Evolutionary conservation across 2,113 vertebrate genomes (phyloP).

Genomic region (Muntiacus muntjak): DNA sequence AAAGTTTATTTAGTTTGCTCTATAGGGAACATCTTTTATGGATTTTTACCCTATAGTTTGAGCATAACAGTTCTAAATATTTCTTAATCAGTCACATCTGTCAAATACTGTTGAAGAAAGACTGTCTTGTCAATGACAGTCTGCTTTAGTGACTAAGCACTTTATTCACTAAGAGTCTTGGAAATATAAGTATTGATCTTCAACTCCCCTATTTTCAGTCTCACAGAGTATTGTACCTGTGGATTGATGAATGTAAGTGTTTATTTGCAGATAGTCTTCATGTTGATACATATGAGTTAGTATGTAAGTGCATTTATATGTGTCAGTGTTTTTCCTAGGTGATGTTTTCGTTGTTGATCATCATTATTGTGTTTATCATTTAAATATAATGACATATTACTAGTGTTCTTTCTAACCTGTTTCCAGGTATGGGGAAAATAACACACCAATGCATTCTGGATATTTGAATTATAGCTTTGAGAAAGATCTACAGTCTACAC

Average conservation of each 20-base stretch:
- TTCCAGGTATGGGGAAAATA: neutral
- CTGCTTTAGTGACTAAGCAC: neutral
- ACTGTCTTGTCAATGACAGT: neutral
- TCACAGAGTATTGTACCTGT: neutral
- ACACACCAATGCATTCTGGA: neutral
- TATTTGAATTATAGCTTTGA: neutral
- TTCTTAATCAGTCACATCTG: slow-evolving; percentile 32
- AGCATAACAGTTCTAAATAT: neutral
- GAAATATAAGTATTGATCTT: slow-evolving; percentile 21
- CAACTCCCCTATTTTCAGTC: neutral
- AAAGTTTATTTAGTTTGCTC: neutral
- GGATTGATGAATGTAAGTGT: neutral
- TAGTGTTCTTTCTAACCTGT: neutral
- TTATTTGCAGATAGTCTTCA: neutral
- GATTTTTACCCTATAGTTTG: slow-evolving; percentile 37
- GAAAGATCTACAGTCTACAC: neutral
- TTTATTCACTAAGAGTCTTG: slow-evolving; percentile 35
- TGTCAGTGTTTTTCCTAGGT: neutral
- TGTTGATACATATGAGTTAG: neutral
- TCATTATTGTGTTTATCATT: neutral
- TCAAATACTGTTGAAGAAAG: neutral
- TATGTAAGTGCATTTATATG: neutral
- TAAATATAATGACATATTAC: neutral
- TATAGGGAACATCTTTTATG: neutral
- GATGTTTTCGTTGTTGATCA: neutral